Conservation (phyloP, 2,888 invertebrate species). For the Hoplodrina ambigua region DNA sequence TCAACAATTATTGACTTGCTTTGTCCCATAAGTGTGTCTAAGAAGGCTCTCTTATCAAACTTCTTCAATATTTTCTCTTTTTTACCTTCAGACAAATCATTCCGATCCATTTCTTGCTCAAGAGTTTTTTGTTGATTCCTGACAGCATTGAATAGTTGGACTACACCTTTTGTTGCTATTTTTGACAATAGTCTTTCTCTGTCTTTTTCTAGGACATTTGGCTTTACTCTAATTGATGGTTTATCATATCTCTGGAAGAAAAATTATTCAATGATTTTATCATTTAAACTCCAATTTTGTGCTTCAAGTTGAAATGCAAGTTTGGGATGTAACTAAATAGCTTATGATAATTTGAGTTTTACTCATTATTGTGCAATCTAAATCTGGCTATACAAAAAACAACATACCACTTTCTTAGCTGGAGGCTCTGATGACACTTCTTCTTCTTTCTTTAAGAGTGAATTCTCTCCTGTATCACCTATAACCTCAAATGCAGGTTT, state of each 20-base stretch:
- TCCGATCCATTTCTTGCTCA: slow-evolving; percentile 92
- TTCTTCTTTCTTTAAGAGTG: slow-evolving; percentile 76
- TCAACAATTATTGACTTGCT: slow-evolving; percentile 90
- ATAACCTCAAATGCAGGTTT: slow-evolving; percentile 93
- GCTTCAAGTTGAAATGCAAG: neutral
- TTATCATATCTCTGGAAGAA: slow-evolving; percentile 91
- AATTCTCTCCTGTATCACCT: slow-evolving; percentile 87
- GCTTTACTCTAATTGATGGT: slow-evolving; percentile 93
- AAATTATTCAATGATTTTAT: slow-evolving; percentile 2
- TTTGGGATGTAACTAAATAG: neutral
- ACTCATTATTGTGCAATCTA: neutral
- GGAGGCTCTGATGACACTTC: slow-evolving; percentile 72
- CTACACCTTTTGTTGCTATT: slow-evolving; percentile 97
- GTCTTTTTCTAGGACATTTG: slow-evolving; percentile 93
- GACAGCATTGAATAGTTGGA: slow-evolving; percentile 98
- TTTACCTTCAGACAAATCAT: slow-evolving; percentile 94
- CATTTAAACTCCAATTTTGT: neutral
- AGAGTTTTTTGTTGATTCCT: slow-evolving; percentile 95
- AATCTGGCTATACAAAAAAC: neutral
- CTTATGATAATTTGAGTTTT: neutral
- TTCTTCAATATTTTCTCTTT: slow-evolving; percentile 94
- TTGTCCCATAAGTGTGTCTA: slow-evolving; percentile 94
- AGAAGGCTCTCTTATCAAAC: slow-evolving; percentile 94
- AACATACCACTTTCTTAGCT: slow-evolving; percentile 80
- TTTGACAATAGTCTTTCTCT: slow-evolving; percentile 94